phyloP scores from a whole-genome alignment of 2,797 vertebrate species.

The Catostomus latipinnis region DNA sequence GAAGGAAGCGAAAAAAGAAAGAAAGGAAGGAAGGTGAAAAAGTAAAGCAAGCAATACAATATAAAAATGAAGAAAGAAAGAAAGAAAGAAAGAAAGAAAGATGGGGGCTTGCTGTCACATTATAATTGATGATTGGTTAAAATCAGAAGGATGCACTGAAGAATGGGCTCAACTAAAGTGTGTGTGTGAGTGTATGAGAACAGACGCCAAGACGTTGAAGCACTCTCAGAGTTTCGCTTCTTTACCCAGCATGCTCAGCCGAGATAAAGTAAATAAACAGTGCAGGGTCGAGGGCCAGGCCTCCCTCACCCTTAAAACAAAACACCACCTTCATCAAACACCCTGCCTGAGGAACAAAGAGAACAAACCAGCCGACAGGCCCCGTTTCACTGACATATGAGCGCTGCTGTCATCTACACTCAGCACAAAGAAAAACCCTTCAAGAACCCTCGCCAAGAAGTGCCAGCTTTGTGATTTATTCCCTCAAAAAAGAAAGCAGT shows the following conservation, averaged over 20 bases:
- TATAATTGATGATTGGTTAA: constrained; percentile 71
- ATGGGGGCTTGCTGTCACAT: constrained; percentile 67
- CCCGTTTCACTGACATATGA: constrained; percentile 74
- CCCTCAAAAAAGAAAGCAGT: constrained; percentile 44
- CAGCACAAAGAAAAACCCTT: constrained; percentile 66
- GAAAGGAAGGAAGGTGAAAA: too few relatives aligned
- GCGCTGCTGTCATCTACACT: constrained; percentile 70
- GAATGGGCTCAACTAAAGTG: constrained; percentile 58
- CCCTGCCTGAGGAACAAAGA: constrained; percentile 79
- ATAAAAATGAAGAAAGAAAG: too few relatives aligned
- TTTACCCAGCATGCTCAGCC: constrained; percentile 79
- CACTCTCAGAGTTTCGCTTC: constrained; percentile 57
- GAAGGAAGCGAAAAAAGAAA: too few relatives aligned
- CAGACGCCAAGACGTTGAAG: constrained; percentile 64
- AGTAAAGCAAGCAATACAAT: too few relatives aligned
- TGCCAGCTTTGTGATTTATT: constrained; percentile 45
- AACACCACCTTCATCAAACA: constrained; percentile 81
- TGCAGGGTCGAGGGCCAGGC: constrained; percentile 77
- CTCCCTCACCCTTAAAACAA: constrained; percentile 83
- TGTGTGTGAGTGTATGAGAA: constrained; percentile 59
- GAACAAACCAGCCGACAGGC: constrained; percentile 63
- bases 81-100: constrained; percentile 52
- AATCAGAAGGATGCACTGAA: constrained; percentile 67
- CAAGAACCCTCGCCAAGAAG: constrained; percentile 9
- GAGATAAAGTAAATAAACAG: constrained; percentile 85